phyloP scores from a whole-genome alignment of 1,140 invertebrate genomes.

The Drosophila ogumai region DNA sequence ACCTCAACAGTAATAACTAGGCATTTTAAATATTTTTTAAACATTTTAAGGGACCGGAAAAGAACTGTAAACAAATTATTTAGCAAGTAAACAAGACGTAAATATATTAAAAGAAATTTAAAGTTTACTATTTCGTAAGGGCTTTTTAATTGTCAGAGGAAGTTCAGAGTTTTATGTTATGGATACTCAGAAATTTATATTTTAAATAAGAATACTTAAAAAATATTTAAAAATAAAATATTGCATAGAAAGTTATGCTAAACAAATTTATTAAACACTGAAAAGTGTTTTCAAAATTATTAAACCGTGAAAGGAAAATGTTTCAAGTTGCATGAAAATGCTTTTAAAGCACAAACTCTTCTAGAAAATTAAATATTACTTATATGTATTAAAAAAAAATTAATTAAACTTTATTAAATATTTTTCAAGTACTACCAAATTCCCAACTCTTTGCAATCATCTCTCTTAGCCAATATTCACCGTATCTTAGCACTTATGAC shows the following conservation, averaged over 20 bases:
- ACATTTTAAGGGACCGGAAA: background rate
- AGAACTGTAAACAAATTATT: background rate
- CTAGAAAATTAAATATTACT: background rate
- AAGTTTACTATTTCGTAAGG: background rate
- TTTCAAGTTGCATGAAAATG: background rate
- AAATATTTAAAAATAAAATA: background rate
- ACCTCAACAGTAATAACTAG: slow-evolving; percentile 24
- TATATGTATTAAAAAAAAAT: background rate
- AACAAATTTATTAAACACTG: background rate
- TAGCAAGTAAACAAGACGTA: background rate
- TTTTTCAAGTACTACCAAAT: background rate
- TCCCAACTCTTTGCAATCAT: background rate
- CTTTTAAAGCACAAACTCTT: background rate
- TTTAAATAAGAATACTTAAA: background rate
- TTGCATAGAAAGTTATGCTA: background rate
- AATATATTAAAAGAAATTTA: background rate
- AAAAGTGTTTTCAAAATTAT: background rate
- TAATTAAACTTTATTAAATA: background rate
- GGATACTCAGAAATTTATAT: background rate
- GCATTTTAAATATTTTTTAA: background rate
- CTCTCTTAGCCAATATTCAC: slow-evolving; percentile 27
- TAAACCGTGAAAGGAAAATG: background rate
- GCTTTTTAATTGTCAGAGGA: background rate
- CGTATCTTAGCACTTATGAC: slow-evolving; percentile 47
- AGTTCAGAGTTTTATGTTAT: background rate